phyloP scores from a whole-genome alignment of 1,140 invertebrate species.

The silkworm (Bombyx mori) region DNA sequence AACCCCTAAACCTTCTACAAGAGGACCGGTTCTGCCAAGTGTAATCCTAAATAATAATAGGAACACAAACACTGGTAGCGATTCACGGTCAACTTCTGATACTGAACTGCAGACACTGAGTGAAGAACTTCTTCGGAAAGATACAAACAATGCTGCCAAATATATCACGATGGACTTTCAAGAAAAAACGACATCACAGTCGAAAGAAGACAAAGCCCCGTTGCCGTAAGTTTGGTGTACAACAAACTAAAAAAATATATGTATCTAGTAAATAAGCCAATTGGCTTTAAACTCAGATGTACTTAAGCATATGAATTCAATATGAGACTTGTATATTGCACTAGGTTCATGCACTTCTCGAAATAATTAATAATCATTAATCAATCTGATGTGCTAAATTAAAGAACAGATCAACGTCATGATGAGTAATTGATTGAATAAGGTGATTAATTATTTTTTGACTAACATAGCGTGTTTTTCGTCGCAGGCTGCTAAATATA shows the following conservation, averaged over 20 bases:
- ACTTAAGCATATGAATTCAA: too few relatives aligned
- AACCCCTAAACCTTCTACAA: slow-evolving; percentile 21
- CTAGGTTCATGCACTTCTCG: too few relatives aligned
- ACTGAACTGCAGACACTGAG: slow-evolving; percentile 76
- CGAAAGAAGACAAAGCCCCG: slow-evolving; percentile 78
- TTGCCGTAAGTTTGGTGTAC: slow-evolving; percentile 74
- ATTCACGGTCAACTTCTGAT: slow-evolving; percentile 51
- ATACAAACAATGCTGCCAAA: slow-evolving; percentile 78
- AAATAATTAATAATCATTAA: too few relatives aligned
- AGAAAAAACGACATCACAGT: slow-evolving; percentile 77
- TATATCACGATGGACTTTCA: slow-evolving; percentile 80
- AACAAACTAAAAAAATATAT: not conserved
- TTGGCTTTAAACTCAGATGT: too few relatives aligned
- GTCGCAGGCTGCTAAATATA: slow-evolving; percentile 75
- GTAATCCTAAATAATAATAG: slow-evolving; percentile 42
- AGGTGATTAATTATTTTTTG: too few relatives aligned
- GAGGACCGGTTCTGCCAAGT: slow-evolving; percentile 49
- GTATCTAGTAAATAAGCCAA: not conserved
- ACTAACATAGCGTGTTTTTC: slow-evolving; percentile 2
- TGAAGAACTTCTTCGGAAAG: slow-evolving; percentile 80
- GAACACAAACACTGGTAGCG: slow-evolving; percentile 27
- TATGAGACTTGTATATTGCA: too few relatives aligned
- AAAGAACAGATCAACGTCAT: too few relatives aligned
- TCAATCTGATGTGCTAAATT: too few relatives aligned
- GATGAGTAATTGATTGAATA: too few relatives aligned